These are phyloP conservation scores for Clivina fossor DNA, from an alignment of 2,888 invertebrate genomes.

Conservation along the genomic window DNA sequence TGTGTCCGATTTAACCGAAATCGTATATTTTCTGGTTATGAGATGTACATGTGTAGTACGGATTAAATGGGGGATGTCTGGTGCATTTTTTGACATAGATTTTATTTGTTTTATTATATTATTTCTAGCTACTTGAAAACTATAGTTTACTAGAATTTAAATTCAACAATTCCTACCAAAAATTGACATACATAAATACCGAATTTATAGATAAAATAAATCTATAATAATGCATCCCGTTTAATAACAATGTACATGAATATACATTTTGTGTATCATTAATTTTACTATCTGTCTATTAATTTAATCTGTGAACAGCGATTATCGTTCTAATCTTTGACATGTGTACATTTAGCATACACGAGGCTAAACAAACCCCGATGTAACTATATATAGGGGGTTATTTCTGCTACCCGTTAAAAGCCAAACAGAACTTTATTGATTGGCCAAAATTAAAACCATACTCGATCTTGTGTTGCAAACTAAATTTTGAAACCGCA, in stretches of 20 bases:
- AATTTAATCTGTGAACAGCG: slow-evolving; percentile 18
- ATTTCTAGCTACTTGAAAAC: too few relatives aligned
- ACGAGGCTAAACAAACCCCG: not conserved
- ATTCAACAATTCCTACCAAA: too few relatives aligned
- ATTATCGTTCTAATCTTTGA: slow-evolving; percentile 27
- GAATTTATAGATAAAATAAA: too few relatives aligned
- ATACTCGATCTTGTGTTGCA: not conserved
- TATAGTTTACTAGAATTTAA: too few relatives aligned
- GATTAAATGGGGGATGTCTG: too few relatives aligned
- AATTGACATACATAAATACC: too few relatives aligned
- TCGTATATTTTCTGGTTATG: too few relatives aligned
- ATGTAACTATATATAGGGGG: not conserved
- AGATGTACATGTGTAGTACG: too few relatives aligned
- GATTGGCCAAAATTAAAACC: slow-evolving; percentile 28
- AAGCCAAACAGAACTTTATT: slow-evolving; percentile 9
- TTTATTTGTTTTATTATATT: too few relatives aligned
- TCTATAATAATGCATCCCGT: not conserved
- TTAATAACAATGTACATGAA: not conserved
- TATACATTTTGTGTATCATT: not conserved
- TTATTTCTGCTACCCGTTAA: too few relatives aligned
- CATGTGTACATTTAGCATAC: slow-evolving; percentile 18
- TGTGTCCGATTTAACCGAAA: too few relatives aligned
- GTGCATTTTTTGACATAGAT: too few relatives aligned
- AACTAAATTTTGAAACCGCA: slow-evolving; percentile 28
- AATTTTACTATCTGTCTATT: slow-evolving; percentile 20